phyloP scores from a whole-genome alignment of 2,113 vertebrate species.

The Salvelinus sp. region DNA sequence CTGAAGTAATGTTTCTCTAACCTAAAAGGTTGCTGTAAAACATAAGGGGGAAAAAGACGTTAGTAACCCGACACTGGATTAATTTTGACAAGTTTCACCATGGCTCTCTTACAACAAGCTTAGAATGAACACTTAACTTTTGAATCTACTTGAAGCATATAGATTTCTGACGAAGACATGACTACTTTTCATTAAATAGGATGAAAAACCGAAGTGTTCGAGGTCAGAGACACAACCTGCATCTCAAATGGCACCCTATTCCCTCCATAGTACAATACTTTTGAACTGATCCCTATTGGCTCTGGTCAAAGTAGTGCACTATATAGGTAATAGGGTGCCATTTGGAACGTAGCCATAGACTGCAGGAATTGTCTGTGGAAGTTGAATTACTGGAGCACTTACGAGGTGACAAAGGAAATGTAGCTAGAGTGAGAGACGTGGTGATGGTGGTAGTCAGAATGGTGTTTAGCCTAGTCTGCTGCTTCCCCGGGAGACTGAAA shows the following conservation, averaged over 20 bases:
- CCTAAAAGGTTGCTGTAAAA: too few relatives aligned
- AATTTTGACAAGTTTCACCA: conserved; percentile 27
- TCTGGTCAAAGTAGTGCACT: conserved; percentile 36
- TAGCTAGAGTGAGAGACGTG: conserved; percentile 3
- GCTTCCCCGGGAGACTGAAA: background rate
- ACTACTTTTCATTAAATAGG: background rate
- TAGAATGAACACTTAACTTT: conserved; percentile 47
- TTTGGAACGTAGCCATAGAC: background rate
- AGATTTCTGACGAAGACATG: conserved; percentile 21
- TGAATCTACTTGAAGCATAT: conserved; percentile 65
- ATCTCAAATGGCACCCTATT: background rate
- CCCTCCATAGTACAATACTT: background rate
- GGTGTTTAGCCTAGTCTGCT: background rate
- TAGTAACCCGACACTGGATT: conserved; percentile 66
- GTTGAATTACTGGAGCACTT: conserved; percentile 69
- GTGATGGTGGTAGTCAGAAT: background rate
- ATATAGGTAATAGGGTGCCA: background rate
- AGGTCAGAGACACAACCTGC: background rate
- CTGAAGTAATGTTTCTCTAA: conserved; percentile 49
- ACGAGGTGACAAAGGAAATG: conserved; percentile 48
- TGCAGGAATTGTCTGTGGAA: conserved; percentile 36
- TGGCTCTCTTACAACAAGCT: conserved; percentile 38
- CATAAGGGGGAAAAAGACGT: background rate
- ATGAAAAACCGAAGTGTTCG: background rate
- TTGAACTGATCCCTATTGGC: background rate